Base-by-base conservation (phyloP, 2,113 vertebrate species). In the Eptatretus burgeri region DNA sequence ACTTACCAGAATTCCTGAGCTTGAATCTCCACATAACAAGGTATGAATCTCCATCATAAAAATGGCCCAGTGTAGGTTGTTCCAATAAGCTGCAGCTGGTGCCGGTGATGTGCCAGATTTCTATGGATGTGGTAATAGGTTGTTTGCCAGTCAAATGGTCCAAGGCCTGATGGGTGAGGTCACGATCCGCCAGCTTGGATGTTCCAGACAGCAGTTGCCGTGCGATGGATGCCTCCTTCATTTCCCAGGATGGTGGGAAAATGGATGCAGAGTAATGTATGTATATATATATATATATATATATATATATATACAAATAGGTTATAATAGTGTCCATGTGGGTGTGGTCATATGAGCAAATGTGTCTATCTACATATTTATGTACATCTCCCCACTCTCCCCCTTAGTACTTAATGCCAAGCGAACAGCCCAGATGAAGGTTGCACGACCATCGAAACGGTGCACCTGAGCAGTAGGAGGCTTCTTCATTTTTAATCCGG, bases 31-130 rank as follows among this genome's bases (percentile, higher is more conserved):
- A 78, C 69, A 73, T 69, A 56, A 79, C 50, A 65, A 77, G 70
- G 19, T 79, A 80, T 2, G 77, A 73, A 65, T 76, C 75, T 17
- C 70, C 74, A 62, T 79, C 76, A 14, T 78, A 70, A 14, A 81
- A 73, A 69, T 81, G 79, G 2, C 77, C 76, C 0, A 63, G 63
- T 67, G 72, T 75, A 66, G 75, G 71, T 51, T 74, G 51, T 1
- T 70, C 67, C 11, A 73, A 51, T 51, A 72, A 69, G 11, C 72
- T 69, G 64, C 75, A 71, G 0, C 72, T 77, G 19, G 70, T 71
- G 66, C 77, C 73, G 60, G 71, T 72, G 63, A 78, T 67, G 12
- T 76, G 75, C 78, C 78, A 79, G 1, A 71, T 70, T 51, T 78
- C 75, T 62, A 80, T 70, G 0, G 67, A 66, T 2, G 73, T 56